Base-by-base conservation (phyloP, 2,797 vertebrate species). In the Toxotes lorentzi region DNA sequence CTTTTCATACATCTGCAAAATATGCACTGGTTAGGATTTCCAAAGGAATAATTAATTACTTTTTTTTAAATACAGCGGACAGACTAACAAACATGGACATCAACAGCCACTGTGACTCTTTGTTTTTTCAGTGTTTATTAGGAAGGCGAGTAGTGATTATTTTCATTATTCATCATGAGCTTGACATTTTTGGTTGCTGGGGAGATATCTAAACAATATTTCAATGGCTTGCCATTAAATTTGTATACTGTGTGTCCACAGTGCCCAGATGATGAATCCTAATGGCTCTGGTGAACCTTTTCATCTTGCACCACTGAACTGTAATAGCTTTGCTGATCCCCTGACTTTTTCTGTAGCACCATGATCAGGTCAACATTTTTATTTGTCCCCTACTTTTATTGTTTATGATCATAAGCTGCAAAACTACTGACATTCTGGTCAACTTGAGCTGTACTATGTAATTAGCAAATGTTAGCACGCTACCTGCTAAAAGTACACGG, bases 1-100 rank as follows among this genome's bases (percentile, higher is more conserved):
- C 7, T 95, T 95, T 90, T 98, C 97, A 0, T 98, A 98, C 66
- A 98, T 95, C 97, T 97, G 84, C 11, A 86, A 85, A 83, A 85
- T 19, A 48, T 5, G 10, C 41, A 80, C 16, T 5, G 43, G 68
- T 87, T 64, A 80, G 24, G 6, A 67, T 73, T 62, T 64, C 0
- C 23, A 48, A 21, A 58, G 13, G 14, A 70, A 7, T 9, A 23
- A 51, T 48, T 76, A 5, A 13, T 14, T 41, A 4, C 10, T 38
- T 23, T 11, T 12, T 23, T 51, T 24, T 24, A 14, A 13, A 70
- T 8, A 56, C 23, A 56, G 24, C 19, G n/a, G 30, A 54, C 0
- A 24, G 14, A n/a, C 21, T 0, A 27, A 38, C 24, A 57, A 63
- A 66, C 13, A 35, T 4, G 21, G 32, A 32, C 43, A 50, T 14